Conservation (phyloP, 2,888 invertebrate genomes). For the Leptura quadrifasciata region DNA sequence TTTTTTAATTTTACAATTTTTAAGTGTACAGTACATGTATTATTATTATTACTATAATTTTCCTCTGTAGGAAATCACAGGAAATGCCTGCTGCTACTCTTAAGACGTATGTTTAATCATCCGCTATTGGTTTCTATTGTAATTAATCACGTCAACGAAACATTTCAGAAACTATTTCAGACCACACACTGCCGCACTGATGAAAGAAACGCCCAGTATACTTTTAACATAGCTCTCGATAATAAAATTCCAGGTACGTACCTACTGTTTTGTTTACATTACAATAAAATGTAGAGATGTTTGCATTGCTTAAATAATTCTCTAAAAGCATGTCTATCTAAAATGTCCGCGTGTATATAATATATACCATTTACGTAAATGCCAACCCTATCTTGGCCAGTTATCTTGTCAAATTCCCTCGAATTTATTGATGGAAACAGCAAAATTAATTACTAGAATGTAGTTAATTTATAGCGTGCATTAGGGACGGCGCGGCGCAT, state of each 20-base stretch:
- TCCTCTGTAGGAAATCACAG: too few relatives aligned
- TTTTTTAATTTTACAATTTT: too few relatives aligned
- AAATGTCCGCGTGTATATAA: neutral
- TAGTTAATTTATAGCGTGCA: neutral
- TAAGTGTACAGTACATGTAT: too few relatives aligned
- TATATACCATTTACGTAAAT: constrained; percentile 8
- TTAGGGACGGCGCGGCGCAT: neutral
- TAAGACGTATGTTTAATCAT: neutral
- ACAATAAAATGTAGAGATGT: constrained; percentile 12
- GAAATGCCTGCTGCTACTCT: neutral
- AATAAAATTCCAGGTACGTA: constrained; percentile 2
- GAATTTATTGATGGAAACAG: neutral
- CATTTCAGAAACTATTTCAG: neutral
- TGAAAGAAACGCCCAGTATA: neutral
- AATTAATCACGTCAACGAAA: neutral
- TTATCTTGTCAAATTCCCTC: neutral
- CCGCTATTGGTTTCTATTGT: neutral
- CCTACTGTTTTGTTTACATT: constrained; percentile 8
- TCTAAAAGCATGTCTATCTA: constrained; percentile 3
- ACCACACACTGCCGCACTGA: neutral
- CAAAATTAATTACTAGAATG: constrained; percentile 1
- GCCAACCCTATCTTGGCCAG: neutral
- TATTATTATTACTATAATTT: too few relatives aligned
- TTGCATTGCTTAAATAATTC: constrained; percentile 3
- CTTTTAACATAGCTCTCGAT: neutral